A percentile compares a stretch with the other conserved stretches of the same genome.
phyloP scores from a whole-genome alignment of 2,113 vertebrate genomes.

The Panurus biarmicus region DNA sequence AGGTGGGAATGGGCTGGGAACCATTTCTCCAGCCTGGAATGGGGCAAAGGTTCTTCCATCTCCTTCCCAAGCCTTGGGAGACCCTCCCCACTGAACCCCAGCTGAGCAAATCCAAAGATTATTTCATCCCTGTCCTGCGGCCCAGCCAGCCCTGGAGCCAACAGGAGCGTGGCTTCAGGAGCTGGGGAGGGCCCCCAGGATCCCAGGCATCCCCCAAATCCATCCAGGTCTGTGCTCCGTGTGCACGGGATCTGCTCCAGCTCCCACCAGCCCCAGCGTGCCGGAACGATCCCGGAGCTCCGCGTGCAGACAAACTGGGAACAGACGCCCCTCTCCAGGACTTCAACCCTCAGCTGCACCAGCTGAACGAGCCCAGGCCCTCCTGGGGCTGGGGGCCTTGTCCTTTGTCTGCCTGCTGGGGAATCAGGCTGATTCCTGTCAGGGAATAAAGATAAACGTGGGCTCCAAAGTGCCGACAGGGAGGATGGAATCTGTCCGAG shows the following conservation, averaged over 20 bases:
- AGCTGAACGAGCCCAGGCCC: not conserved
- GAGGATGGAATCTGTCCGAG: not conserved
- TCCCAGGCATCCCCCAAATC: not conserved
- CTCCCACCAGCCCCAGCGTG: accelerated
- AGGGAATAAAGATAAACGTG: constrained; percentile 22
- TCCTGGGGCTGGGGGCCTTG: not conserved
- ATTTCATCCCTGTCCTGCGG: not conserved
- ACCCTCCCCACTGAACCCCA: not conserved
- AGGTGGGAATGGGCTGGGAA: not conserved
- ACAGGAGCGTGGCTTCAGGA: not conserved
- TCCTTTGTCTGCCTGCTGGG: not conserved
- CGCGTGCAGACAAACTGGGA: not conserved
- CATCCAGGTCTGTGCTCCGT: accelerated
- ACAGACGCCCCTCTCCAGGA: not conserved
- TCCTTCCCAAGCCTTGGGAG: not conserved
- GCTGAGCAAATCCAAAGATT: not conserved
- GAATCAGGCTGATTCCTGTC: not conserved
- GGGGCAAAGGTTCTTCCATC: not conserved
- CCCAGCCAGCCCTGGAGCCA: not conserved
- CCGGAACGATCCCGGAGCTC: not conserved
- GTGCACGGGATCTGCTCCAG: not conserved
- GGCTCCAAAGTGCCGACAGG: not conserved
- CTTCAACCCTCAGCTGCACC: not conserved
- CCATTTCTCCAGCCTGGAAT: not conserved
- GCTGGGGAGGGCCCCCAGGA: not conserved